Evolutionary conservation across 2,113 vertebrate species (phyloP).

Genomic region (Cinclus mexicanus): DNA sequence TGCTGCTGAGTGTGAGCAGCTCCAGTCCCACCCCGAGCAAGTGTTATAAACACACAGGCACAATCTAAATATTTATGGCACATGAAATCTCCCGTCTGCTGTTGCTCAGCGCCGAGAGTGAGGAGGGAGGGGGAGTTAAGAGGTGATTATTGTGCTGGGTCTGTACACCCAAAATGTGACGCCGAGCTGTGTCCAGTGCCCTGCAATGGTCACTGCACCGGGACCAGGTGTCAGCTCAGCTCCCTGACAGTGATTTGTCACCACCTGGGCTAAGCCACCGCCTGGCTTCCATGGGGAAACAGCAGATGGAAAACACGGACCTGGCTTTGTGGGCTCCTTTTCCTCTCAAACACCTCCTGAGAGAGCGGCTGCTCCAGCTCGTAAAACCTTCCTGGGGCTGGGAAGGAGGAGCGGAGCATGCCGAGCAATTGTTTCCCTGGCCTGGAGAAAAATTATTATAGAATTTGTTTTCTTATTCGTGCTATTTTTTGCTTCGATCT

Average conservation of each 20-base stretch:
- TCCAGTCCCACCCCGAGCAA: slow-evolving; percentile 58
- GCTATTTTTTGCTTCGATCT: neutral
- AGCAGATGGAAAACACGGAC: neutral
- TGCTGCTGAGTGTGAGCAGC: slow-evolving; percentile 47
- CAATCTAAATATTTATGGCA: slow-evolving; percentile 74
- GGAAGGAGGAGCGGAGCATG: neutral
- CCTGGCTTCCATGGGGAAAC: neutral
- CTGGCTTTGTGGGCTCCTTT: neutral
- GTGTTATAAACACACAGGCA: slow-evolving; percentile 73
- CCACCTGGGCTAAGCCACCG: neutral
- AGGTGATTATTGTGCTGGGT: slow-evolving; percentile 20
- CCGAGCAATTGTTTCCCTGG: slow-evolving; percentile 2
- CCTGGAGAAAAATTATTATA: neutral
- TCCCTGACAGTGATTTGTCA: neutral
- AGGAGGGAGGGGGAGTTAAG: neutral
- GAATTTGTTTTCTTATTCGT: neutral
- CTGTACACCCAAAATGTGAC: slow-evolving; percentile 5
- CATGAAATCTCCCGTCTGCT: slow-evolving; percentile 70
- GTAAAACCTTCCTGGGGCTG: neutral
- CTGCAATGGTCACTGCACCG: neutral
- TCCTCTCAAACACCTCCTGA: neutral
- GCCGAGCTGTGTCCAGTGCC: neutral
- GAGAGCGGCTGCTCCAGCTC: slow-evolving; percentile 6
- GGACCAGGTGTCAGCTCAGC: neutral
- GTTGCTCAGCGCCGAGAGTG: neutral